Evolutionary conservation across 2,113 vertebrate genomes (phyloP).

Genomic region (Callionymus lyra): DNA sequence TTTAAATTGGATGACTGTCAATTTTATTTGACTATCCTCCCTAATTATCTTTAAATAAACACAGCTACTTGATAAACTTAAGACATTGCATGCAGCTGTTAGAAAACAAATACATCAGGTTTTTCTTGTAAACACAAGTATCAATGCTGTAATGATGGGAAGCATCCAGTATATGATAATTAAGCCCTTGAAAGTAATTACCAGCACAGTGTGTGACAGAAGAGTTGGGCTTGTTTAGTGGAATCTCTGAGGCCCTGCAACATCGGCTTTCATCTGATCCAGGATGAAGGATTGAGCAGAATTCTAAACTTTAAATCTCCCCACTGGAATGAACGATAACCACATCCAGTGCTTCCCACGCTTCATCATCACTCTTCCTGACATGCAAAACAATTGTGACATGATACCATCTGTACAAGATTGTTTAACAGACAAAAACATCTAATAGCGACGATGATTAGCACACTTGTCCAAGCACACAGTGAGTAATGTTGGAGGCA

Average conservation of each 20-base stretch:
- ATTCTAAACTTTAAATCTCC: slow-evolving; percentile 33
- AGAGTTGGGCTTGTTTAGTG: slow-evolving; percentile 16
- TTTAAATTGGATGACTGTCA: too few relatives aligned
- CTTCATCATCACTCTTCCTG: slow-evolving; percentile 31
- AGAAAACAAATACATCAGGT: too few relatives aligned
- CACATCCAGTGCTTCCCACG: slow-evolving; percentile 22
- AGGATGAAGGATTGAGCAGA: slow-evolving; percentile 13
- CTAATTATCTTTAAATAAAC: too few relatives aligned
- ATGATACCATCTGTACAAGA: slow-evolving; percentile 36
- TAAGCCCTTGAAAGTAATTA: slow-evolving; percentile 7
- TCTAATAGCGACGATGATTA: slow-evolving; percentile 30
- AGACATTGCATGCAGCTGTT: too few relatives aligned
- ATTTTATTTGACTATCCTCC: too few relatives aligned
- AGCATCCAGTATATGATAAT: slow-evolving; percentile 9
- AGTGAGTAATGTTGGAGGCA: slow-evolving; percentile 31
- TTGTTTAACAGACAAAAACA: slow-evolving; percentile 27
- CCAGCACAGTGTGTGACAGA: slow-evolving; percentile 10
- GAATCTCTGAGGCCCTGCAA: slow-evolving; percentile 11
- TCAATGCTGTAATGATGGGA: not conserved
- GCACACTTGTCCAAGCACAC: slow-evolving; percentile 29
- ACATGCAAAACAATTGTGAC: slow-evolving; percentile 30
- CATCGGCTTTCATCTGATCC: slow-evolving; percentile 35
- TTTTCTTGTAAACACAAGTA: too few relatives aligned
- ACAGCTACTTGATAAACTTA: too few relatives aligned
- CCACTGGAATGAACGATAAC: slow-evolving; percentile 33